Conservation (phyloP, 2,113 vertebrate genomes). For the Enhydra lutris region DNA sequence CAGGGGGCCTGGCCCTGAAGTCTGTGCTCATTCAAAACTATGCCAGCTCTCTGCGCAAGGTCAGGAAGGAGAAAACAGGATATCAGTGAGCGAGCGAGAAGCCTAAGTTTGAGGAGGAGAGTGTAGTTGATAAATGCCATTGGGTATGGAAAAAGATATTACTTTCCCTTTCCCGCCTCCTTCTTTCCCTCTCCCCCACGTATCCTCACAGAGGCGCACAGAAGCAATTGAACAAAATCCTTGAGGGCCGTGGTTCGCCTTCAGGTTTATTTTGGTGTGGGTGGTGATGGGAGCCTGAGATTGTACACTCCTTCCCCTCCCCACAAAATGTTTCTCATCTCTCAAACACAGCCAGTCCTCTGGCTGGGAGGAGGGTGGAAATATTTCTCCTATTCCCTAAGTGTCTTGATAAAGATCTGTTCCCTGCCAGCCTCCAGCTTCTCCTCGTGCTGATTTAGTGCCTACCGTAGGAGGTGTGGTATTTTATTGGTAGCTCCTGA, state of each 20-base stretch:
- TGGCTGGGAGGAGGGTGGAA: not conserved
- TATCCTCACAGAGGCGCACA: not conserved
- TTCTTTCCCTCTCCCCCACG: not conserved
- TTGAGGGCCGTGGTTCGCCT: not conserved
- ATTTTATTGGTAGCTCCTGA: constrained; percentile 9
- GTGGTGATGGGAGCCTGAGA: not conserved
- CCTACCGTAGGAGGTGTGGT: not conserved
- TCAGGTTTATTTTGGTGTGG: not conserved
- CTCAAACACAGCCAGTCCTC: not conserved
- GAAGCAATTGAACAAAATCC: not conserved
- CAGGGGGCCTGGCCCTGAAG: not conserved
- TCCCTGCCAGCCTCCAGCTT: constrained; percentile 35
- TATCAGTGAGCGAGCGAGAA: not conserved
- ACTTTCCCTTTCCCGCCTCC: not conserved
- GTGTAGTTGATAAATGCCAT: not conserved
- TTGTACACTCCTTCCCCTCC: not conserved
- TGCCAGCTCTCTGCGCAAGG: not conserved
- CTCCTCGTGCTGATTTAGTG: not conserved
- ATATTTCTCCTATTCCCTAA: constrained; percentile 22
- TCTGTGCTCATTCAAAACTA: not conserved
- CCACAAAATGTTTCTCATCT: not conserved
- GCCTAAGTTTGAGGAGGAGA: not conserved
- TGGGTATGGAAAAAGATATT: not conserved
- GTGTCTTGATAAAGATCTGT: constrained; percentile 56
- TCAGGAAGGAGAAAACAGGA: not conserved